Evolutionary conservation across 2,888 invertebrate genomes (phyloP).

Genomic region (Tetragonisca angustula): DNA sequence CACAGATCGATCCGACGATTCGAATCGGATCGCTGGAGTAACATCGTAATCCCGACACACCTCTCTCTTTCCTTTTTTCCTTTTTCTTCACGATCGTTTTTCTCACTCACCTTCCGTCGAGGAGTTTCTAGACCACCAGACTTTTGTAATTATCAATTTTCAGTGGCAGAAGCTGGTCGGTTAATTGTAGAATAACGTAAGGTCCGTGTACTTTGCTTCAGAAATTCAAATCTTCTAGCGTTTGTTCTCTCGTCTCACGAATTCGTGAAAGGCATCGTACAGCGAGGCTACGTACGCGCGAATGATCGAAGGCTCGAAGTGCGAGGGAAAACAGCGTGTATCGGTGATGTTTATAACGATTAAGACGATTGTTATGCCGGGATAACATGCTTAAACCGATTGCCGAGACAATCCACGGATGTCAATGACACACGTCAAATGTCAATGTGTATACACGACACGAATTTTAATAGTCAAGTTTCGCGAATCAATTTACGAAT

Average conservation of each 20-base stretch:
- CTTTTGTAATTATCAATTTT: too few species aligned
- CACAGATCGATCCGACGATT: conserved; percentile 13
- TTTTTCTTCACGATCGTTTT: too few species aligned
- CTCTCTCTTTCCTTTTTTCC: background rate
- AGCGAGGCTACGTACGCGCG: background rate
- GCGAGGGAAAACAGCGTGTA: background rate
- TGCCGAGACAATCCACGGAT: background rate
- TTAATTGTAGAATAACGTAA: too few species aligned
- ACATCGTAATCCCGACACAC: background rate
- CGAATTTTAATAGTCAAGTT: background rate
- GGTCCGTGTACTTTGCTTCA: background rate
- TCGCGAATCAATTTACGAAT: background rate
- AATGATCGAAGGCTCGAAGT: background rate
- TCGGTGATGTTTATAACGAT: conserved; percentile 9
- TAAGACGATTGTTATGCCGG: conserved; percentile 3
- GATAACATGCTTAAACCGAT: conserved; percentile 22
- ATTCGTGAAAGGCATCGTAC: background rate
- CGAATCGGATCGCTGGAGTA: background rate
- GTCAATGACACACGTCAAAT: too few species aligned
- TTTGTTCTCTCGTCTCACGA: background rate
- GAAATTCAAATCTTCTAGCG: background rate
- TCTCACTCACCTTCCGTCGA: background rate
- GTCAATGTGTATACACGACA: too few species aligned
- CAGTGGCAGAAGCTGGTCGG: too few species aligned
- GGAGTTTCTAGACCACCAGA: background rate